These are phyloP conservation scores for Paracentrotus lividus DNA, from an alignment of 53 echinoderm and acorn worm genomes.

Conservation along the genomic window DNA sequence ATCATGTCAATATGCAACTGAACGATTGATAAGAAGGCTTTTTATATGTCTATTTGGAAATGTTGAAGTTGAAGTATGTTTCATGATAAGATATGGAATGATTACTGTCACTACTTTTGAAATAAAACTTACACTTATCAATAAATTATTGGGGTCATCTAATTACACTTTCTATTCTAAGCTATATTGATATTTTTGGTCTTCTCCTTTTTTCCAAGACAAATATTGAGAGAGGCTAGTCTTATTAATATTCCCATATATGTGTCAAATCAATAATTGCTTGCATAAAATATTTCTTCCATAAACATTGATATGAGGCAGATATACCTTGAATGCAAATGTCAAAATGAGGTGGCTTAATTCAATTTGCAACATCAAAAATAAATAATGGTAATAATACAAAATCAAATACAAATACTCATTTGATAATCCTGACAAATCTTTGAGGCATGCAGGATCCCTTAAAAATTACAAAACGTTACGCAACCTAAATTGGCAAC, in stretches of 20 bases:
- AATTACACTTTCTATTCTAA: background rate
- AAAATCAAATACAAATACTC: background rate
- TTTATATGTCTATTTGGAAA: too few species aligned
- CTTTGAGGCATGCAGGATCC: background rate
- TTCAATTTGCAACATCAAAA: too few species aligned
- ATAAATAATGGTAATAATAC: background rate
- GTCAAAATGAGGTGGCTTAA: too few species aligned
- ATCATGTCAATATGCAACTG: too few species aligned
- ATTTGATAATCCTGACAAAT: background rate
- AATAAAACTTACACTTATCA: too few species aligned
- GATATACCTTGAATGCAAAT: too few species aligned
- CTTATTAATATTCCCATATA: background rate
- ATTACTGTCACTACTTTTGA: too few species aligned
- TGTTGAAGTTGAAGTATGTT: too few species aligned
- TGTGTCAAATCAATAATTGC: conserved; percentile 26
- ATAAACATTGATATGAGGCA: too few species aligned
- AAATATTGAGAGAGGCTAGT: background rate
- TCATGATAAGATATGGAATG: too few species aligned
- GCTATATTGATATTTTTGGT: background rate
- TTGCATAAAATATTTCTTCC: background rate
- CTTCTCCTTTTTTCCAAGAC: background rate
- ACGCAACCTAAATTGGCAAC: background rate
- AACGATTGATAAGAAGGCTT: too few species aligned
- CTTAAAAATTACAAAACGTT: background rate
- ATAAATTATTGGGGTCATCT: background rate